Base-by-base conservation (phyloP, 2,888 invertebrate species). In the Brachyopa scutellaris region DNA sequence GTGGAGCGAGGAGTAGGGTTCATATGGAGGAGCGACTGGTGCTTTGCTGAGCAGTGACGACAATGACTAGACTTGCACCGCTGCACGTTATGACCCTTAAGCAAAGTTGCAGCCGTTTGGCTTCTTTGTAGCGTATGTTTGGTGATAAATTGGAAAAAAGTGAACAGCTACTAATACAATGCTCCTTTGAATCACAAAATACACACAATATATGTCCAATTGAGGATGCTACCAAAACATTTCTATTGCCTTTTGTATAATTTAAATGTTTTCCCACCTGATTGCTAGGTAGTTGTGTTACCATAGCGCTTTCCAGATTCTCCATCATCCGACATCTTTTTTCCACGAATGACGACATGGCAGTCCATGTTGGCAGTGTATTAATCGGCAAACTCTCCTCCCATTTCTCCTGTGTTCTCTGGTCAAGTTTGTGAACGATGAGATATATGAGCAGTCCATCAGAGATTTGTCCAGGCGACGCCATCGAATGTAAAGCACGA, bases 11-110 rank as follows among this genome's bases (percentile, higher is more conserved):
- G n/a, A 42, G 7, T 26, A 7, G 45, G 13, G 4, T 55, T 31
- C 11, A 84, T 76, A 17, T 84, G 84, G 3, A 84, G 23, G 3
- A 85, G 17, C 4, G 74, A 62, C 11, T 84, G 69, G 53, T 84
- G 77, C 8, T 79, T 85, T 11, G 66, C 38, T 7, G 57, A 17
- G 7, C 84, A 84, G 40, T 76, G 49, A 13, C 74, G 49, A n/a
- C 74, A 84, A 3, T 47, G 42, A 33, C 69, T 57, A 4, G 72
- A 79, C 15, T 66, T 85, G 36, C 84, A 85, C n/a, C 62, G 73
- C 23, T 69, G 42, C 26, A 79, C 8, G 8, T 55, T 26, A 55
- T 84, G 82, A 1, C 84, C 82, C 8, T 64, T 66, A 82, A 31
- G n/a, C 84, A 85, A 29, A 85, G 36, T 1, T 69, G 42, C 42